A percentile compares a stretch with the other conserved stretches of the same genome.
Conservation (phyloP, 2,113 vertebrate species). For the Dascyllus trimaculatus region DNA sequence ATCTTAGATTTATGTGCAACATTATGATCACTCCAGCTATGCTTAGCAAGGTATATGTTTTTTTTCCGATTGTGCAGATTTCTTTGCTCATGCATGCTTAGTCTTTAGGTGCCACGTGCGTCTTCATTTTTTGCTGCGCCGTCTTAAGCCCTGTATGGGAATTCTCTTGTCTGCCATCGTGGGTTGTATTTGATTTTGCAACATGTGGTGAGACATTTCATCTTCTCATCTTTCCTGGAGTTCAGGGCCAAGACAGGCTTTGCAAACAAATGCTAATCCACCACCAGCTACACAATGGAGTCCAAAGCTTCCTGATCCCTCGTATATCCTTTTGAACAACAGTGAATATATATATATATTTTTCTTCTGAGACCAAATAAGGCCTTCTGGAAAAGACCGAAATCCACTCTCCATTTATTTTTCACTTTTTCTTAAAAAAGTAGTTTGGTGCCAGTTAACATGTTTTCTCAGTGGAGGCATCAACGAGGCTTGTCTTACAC, state of each 20-base stretch:
- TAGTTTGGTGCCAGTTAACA: not conserved
- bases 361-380: conserved; percentile 20
- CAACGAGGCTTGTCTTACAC: not conserved
- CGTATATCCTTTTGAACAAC: conserved; percentile 53
- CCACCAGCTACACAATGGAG: conserved; percentile 41
- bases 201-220: conserved; percentile 62
- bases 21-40: not conserved
- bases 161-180: conserved; percentile 37
- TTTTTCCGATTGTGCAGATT: not conserved
- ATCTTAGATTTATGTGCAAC: not conserved
- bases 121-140: conserved; percentile 33
- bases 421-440: conserved; percentile 16
- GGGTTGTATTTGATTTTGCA: conserved; percentile 51
- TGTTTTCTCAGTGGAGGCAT: not conserved
- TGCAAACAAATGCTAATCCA: conserved; percentile 64
- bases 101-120: conserved; percentile 2
- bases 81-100: conserved; percentile 1
- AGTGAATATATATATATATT: conserved; percentile 28
- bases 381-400: conserved; percentile 22
- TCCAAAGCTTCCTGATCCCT: conserved; percentile 53
- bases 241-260: conserved; percentile 56
- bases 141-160: conserved; percentile 44
- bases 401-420: not conserved
- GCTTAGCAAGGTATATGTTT: not conserved
- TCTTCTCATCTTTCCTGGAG: conserved; percentile 55